These are phyloP conservation scores for Dendrocincla tyrannina DNA, from an alignment of 2,797 vertebrate species.

Conservation along the genomic window DNA sequence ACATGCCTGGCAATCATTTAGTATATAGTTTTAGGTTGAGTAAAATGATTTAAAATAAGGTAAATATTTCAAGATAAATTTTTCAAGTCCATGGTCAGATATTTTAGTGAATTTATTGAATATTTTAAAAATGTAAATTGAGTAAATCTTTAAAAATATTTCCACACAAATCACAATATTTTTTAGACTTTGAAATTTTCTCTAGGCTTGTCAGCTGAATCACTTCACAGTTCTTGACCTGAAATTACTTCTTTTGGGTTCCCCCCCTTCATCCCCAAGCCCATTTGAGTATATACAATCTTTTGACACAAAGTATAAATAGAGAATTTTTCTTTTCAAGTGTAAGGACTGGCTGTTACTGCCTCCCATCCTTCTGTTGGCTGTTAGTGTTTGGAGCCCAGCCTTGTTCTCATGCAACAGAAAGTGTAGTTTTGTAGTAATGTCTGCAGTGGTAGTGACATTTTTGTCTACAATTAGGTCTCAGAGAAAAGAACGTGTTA, in stretches of 20 bases:
- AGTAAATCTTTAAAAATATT: background rate
- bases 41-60: background rate
- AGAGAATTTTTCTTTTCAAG: background rate
- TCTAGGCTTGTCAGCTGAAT: background rate
- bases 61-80: background rate
- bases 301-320: background rate
- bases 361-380: background rate
- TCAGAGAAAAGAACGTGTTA: background rate
- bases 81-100: background rate
- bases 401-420: background rate
- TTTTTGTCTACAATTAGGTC: conserved; percentile 1
- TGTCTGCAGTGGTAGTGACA: background rate
- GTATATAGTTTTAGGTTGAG: background rate
- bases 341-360: background rate
- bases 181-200: background rate
- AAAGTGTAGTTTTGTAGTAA: background rate
- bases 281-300: background rate
- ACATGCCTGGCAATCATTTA: background rate
- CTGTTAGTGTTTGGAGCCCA: background rate
- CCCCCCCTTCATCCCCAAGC: background rate
- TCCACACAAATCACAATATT: background rate
- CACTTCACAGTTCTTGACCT: background rate
- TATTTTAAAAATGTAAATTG: background rate
- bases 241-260: background rate
- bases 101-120: background rate